Evolutionary conservation across 1,140 invertebrate genomes (phyloP), one percentile per base, ranked within the genome.

Genomic region (Ditylenchus dipsaci): DNA sequence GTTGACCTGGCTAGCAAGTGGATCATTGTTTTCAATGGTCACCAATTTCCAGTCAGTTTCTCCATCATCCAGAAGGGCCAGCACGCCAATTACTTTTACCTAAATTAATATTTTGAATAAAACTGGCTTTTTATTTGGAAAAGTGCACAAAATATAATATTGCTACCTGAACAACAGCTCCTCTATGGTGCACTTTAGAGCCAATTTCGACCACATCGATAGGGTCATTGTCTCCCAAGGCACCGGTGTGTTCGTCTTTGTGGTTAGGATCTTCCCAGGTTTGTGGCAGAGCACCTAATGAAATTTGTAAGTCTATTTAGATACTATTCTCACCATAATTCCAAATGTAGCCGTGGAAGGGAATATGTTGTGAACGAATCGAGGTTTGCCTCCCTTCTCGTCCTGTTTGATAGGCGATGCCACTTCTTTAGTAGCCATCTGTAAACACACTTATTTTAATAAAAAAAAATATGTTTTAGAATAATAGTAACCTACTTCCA

Each of bases 271-370:
- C 92, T 87, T 99, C 95, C 94, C 95, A 99, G 5, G 95, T 99
- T 88, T 91, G 96, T 56, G 96, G 96, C 60, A 99, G 83, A 58
- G 95, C 95, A 38, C 33, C 33, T 38, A 38, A 38, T 38, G 3
- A 38, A 38, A 38, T 11, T 3, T 5, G 11, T 11, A 38, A 38
- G 3, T 38, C 3, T 38, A 38, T 38, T 38, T 38, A 5, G 33
- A 38, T 3, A 5, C 3, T 38, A 38, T 38, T 38, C 33, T 11
- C 33, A 72, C 96, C 96, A 85, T 99, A 98, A 86, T 99, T 99
- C 96, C 96, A 99, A 78, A 98, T 98, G 85, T 99, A 99, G 26
- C 96, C 96, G 85, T 95, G 91, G 85, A 98, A 93, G 60, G 96
- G 83, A 98, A 99, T 80, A 91, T 91, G 85, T 99, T 98, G 65